phyloP scores from a whole-genome alignment of 2,888 invertebrate genomes.

The Meandrusa payeni region DNA sequence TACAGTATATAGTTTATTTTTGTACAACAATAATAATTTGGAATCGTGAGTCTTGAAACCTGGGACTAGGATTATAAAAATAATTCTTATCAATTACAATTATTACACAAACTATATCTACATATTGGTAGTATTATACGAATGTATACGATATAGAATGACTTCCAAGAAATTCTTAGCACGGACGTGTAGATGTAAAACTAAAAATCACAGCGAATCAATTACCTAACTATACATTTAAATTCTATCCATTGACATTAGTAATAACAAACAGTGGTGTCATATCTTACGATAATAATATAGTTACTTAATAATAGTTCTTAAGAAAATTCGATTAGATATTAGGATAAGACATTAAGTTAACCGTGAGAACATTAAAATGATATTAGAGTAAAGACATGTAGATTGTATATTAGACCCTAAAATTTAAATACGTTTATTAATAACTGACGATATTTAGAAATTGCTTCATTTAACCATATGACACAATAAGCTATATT shows the following conservation, averaged over 20 bases:
- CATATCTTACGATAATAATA: slow-evolving; percentile 42
- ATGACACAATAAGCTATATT: background rate
- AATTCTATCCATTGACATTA: slow-evolving; percentile 21
- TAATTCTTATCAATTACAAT: slow-evolving; percentile 47
- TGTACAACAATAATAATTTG: slow-evolving; percentile 38
- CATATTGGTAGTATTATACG: slow-evolving; percentile 30
- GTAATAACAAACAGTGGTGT: slow-evolving; percentile 48
- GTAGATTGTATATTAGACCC: slow-evolving; percentile 2
- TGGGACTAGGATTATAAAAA: slow-evolving; percentile 61
- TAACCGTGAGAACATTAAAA: slow-evolving; percentile 20
- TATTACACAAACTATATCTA: slow-evolving; percentile 31
- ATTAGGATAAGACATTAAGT: slow-evolving; percentile 13
- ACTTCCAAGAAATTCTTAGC: slow-evolving; percentile 33
- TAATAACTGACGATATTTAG: background rate
- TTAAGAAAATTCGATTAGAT: slow-evolving; percentile 44
- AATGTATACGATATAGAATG: slow-evolving; percentile 32
- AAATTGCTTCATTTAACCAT: slow-evolving; percentile 5
- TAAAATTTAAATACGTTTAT: slow-evolving; percentile 9
- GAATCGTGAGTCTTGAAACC: slow-evolving; percentile 60
- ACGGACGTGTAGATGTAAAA: slow-evolving; percentile 37
- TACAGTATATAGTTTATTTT: slow-evolving; percentile 40
- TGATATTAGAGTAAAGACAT: slow-evolving; percentile 13
- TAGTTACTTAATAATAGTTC: slow-evolving; percentile 33
- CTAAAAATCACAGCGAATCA: slow-evolving; percentile 65
- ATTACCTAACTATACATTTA: slow-evolving; percentile 46